Evolutionary conservation across 2,113 vertebrate species (phyloP).

Genomic region (Siniperca chuatsi): DNA sequence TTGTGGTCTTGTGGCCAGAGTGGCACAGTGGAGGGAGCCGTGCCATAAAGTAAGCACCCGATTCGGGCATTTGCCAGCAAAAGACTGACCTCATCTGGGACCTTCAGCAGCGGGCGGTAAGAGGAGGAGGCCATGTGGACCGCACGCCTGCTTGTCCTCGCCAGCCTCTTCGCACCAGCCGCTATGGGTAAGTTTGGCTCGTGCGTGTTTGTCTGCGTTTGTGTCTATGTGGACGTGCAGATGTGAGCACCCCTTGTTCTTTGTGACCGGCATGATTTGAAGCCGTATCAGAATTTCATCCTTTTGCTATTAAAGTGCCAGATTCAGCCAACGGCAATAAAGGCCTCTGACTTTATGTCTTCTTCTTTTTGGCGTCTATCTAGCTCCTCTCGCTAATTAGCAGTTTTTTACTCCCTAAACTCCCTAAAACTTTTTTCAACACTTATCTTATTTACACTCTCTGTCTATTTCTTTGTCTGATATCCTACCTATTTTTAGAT

Average conservation of each 20-base stretch:
- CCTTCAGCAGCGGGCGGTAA: slow-evolving; percentile 78
- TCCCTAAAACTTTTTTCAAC: slow-evolving; percentile 29
- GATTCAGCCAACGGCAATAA: slow-evolving; percentile 47
- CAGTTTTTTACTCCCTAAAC: slow-evolving; percentile 52
- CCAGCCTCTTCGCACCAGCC: slow-evolving; percentile 88
- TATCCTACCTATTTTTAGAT: slow-evolving; percentile 50
- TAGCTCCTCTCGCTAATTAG: slow-evolving; percentile 64
- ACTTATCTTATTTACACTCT: slow-evolving; percentile 33
- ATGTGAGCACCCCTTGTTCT: slow-evolving; percentile 19
- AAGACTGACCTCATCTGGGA: slow-evolving; percentile 79
- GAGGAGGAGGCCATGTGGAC: slow-evolving; percentile 91
- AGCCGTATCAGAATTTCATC: slow-evolving; percentile 29
- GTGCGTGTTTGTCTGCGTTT: neutral
- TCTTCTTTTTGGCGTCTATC: slow-evolving; percentile 44
- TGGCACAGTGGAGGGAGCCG: slow-evolving; percentile 56
- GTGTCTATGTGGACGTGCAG: slow-evolving; percentile 22
- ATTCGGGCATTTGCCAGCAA: slow-evolving; percentile 42
- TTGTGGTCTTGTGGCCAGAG: slow-evolving; percentile 33
- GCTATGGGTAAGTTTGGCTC: slow-evolving; percentile 87
- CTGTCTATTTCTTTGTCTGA: slow-evolving; percentile 19
- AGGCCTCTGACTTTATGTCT: slow-evolving; percentile 48
- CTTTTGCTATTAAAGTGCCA: slow-evolving; percentile 35
- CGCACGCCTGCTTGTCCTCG: slow-evolving; percentile 89
- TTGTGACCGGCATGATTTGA: slow-evolving; percentile 33
- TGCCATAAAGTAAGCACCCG: slow-evolving; percentile 48